Conservation (phyloP, 2,113 vertebrate genomes). For the Ibidorhyncha struthersii region DNA sequence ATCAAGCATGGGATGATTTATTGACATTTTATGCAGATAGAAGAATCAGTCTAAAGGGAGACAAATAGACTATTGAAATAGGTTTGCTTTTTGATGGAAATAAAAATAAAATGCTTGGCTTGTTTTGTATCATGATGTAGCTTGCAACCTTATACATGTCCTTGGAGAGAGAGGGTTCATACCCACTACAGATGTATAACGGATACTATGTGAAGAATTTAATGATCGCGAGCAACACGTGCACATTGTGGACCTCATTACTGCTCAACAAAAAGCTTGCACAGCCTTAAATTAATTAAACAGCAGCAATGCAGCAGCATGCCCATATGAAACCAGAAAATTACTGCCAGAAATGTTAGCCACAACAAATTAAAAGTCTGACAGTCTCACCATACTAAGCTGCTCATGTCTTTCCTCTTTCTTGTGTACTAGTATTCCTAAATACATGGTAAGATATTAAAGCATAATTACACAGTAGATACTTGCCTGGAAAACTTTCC, state of each 20-base stretch:
- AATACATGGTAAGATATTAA: neutral
- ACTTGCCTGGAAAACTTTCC: neutral
- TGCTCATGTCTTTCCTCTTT: neutral
- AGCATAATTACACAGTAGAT: neutral
- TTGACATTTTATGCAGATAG: neutral
- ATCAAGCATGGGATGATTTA: slow-evolving; percentile 33
- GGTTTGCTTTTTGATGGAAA: neutral
- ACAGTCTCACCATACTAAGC: fast-evolving
- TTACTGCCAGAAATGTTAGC: neutral
- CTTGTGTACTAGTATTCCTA: neutral
- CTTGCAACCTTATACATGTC: neutral
- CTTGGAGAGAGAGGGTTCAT: neutral
- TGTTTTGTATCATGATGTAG: neutral
- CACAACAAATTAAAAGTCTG: neutral
- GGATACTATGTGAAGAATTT: too few relatives aligned
- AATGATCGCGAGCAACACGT: neutral
- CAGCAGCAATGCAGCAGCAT: neutral
- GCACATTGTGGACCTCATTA: neutral
- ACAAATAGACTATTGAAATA: neutral
- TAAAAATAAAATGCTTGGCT: neutral
- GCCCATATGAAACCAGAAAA: neutral
- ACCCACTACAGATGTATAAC: neutral
- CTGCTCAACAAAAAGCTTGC: neutral
- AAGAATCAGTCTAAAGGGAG: neutral
- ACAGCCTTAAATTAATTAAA: neutral